Evolutionary conservation across 2,113 vertebrate species (phyloP), one percentile per base, ranked within the genome.

Genomic region (Cyphomyrus discorhynchus): DNA sequence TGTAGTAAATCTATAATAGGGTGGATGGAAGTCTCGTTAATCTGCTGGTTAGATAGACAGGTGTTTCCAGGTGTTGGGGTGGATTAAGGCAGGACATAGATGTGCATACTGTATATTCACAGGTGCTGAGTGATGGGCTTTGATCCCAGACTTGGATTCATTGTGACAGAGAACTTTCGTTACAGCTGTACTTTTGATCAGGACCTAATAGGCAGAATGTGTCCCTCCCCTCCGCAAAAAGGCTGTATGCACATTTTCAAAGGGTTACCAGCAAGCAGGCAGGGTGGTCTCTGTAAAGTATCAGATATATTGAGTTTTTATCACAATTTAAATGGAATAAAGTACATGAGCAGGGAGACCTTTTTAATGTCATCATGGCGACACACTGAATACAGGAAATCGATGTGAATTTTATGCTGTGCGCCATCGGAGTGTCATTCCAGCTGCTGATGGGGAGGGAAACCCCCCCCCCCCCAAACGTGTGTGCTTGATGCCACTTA

Each of bases 301-400:
- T 46, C 82, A 84, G 35, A 80, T 42, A n/a, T 47, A 46, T 84
- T 84, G 82, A 84, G n/a, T 84, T 84, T 46, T 46, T 84, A 84
- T 84, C 45, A 46, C 45, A 84, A 84, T 84, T 45, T 84, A 46
- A 84, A 47, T 21, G 39, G 19, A 45, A 84, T 84, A 47, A 84
- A 47, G 82, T 47, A n/a, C 42, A 84, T 24, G 82, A 47, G 45
- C 21, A 84, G 82, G 39, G 82, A n/a, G 45, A 84, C 15, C 45
- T 46, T 84, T 84, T 84, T 84, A 42, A 84, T 84, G 45, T 84
- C 82, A n/a, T 84, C 19, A 42, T 46, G 35, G 74, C 5, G 39
- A 84, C 39, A 47, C 80, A 84, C 39, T n/a, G 35, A 47, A 46
- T 11, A 84, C 82, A 46, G 45, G 39, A 84, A 84, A 84, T 84